A percentile compares a stretch with the other conserved stretches of the same genome.
Conservation (phyloP, 35 echinoderm and acorn worm species). For the Heliocidaris erythrogramma region DNA sequence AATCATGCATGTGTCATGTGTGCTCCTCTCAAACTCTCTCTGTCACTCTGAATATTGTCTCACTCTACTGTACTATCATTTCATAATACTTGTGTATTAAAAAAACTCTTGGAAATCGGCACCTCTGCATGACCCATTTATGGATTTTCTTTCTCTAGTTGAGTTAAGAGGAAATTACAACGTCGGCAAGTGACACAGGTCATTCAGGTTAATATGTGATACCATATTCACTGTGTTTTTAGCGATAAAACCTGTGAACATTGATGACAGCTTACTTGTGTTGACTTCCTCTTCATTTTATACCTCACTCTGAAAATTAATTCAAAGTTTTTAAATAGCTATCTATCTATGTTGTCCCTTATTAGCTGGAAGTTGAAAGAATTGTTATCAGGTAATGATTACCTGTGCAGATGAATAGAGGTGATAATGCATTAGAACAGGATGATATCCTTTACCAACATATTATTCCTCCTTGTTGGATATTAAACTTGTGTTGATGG, state of each 20-base stretch:
- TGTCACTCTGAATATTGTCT: background rate
- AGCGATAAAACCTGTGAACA: background rate
- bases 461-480: background rate
- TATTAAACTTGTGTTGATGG: background rate
- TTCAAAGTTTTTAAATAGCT: background rate
- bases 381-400: background rate
- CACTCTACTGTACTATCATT: background rate
- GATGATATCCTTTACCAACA: background rate
- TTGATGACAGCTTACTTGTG: background rate
- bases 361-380: background rate
- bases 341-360: background rate
- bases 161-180: background rate
- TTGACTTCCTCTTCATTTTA: background rate
- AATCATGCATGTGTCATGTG: constrained; percentile 25
- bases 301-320: background rate
- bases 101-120: background rate
- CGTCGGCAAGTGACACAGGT: background rate
- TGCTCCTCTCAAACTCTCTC: background rate
- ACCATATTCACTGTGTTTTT: background rate
- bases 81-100: background rate
- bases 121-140: background rate
- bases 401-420: background rate
- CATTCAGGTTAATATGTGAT: background rate
- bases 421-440: background rate
- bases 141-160: background rate